Conservation (phyloP, 2,113 vertebrate genomes). For the Isurus oxyrinchus region DNA sequence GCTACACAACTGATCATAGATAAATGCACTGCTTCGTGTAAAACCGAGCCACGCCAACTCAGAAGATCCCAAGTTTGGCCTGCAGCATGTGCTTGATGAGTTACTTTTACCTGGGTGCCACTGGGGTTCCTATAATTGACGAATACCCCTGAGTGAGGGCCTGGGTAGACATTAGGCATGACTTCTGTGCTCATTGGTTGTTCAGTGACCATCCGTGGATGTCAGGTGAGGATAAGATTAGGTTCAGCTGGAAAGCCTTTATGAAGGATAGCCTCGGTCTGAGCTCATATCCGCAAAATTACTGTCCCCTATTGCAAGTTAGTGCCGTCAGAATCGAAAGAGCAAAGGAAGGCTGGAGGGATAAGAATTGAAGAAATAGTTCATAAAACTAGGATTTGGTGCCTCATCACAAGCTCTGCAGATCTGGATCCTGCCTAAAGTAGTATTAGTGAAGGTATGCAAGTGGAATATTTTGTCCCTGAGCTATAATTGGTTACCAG, state of each 20-base stretch:
- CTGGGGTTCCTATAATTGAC: not conserved
- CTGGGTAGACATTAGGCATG: not conserved
- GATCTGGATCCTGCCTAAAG: not conserved
- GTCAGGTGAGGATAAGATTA: not conserved
- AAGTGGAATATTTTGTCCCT: not conserved
- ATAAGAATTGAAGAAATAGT: not conserved
- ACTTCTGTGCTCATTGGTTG: not conserved
- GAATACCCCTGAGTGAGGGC: not conserved
- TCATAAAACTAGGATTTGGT: not conserved
- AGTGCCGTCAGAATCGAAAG: not conserved
- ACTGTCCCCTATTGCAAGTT: not conserved
- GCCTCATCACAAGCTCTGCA: not conserved
- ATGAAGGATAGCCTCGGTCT: not conserved
- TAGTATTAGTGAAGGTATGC: not conserved
- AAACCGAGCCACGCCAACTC: not conserved
- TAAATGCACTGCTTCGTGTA: not conserved
- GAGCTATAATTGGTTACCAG: not conserved
- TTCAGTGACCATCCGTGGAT: not conserved
- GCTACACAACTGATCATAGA: not conserved
- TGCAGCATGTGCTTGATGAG: not conserved
- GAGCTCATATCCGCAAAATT: not conserved
- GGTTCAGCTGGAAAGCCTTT: not conserved
- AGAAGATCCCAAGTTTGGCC: not conserved
- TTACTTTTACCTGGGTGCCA: not conserved
- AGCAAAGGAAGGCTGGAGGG: not conserved